A percentile compares a stretch with the other conserved stretches of the same genome.
Evolutionary conservation across 2,797 vertebrate species (phyloP).

Genomic region (Amniataba percoides): DNA sequence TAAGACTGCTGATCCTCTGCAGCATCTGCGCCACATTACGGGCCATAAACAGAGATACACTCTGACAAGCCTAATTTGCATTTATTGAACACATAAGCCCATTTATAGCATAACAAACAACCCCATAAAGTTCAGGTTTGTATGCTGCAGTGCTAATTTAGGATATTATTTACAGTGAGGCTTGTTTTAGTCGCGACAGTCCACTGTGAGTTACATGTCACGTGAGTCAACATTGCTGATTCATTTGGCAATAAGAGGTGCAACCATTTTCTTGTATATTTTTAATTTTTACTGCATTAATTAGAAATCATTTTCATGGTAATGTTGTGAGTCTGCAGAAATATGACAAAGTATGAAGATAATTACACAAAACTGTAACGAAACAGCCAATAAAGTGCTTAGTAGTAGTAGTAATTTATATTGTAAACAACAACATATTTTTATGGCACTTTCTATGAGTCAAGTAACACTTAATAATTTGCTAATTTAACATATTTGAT

Average conservation of each 20-base stretch:
- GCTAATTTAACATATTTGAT: neutral
- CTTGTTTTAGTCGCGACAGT: neutral
- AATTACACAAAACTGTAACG: no score
- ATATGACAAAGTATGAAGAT: neutral
- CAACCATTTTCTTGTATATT: neutral
- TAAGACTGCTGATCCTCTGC: constrained; percentile 11
- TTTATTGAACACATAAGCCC: neutral
- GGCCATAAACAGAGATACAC: constrained; percentile 2
- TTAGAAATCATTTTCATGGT: neutral
- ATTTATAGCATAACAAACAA: neutral
- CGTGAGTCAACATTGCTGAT: no score
- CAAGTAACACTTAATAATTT: neutral
- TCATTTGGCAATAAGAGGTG: neutral
- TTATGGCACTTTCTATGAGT: neutral
- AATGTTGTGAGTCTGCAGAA: neutral
- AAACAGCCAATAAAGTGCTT: neutral
- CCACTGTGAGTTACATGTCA: neutral
- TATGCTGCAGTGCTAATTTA: neutral
- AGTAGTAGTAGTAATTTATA: neutral
- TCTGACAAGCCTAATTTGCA: neutral
- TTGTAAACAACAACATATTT: neutral
- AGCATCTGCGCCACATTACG: constrained; percentile 4
- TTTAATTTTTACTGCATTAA: neutral
- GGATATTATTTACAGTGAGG: no score
- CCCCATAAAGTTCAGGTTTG: neutral